Conservation (phyloP, 2,888 invertebrate genomes). For the Ephialtes manifestator region DNA sequence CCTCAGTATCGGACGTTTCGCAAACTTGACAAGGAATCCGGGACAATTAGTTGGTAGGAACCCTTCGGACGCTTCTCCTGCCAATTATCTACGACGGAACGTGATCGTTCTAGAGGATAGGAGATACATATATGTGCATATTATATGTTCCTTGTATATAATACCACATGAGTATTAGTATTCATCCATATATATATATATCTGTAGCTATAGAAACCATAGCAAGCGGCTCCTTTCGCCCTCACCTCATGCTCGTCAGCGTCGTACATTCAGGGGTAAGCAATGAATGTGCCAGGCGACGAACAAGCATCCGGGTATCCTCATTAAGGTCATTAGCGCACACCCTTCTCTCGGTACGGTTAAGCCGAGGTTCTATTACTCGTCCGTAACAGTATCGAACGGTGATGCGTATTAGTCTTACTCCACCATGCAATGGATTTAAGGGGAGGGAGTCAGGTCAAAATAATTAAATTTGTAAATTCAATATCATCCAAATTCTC, state of each 20-base stretch:
- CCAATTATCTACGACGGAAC: slow-evolving; percentile 77
- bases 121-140: slow-evolving; percentile 22
- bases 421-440: not conserved
- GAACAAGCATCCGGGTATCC: slow-evolving; percentile 79
- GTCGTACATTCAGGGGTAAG: slow-evolving; percentile 18
- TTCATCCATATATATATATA: slow-evolving; percentile 44
- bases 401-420: slow-evolving; percentile 16
- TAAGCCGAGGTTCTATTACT: not conserved
- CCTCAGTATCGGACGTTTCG: slow-evolving; percentile 76
- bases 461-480: too few species aligned
- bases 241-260: slow-evolving; percentile 26
- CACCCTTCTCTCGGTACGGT: slow-evolving; percentile 9
- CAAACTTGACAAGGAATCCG: slow-evolving; percentile 80
- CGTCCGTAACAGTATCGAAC: slow-evolving; percentile 13
- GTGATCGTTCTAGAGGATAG: slow-evolving; percentile 70
- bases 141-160: slow-evolving; percentile 26
- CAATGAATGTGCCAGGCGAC: slow-evolving; percentile 49
- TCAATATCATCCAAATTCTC: too few species aligned
- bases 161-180: slow-evolving; percentile 35
- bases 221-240: slow-evolving; percentile 33
- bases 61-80: slow-evolving; percentile 73
- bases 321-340: slow-evolving; percentile 80
- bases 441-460: too few species aligned
- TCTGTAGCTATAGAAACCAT: slow-evolving; percentile 2
- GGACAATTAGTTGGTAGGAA: slow-evolving; percentile 78